Base-by-base conservation (phyloP, 2,888 invertebrate species). In the Eudasyphora cyanicolor region DNA sequence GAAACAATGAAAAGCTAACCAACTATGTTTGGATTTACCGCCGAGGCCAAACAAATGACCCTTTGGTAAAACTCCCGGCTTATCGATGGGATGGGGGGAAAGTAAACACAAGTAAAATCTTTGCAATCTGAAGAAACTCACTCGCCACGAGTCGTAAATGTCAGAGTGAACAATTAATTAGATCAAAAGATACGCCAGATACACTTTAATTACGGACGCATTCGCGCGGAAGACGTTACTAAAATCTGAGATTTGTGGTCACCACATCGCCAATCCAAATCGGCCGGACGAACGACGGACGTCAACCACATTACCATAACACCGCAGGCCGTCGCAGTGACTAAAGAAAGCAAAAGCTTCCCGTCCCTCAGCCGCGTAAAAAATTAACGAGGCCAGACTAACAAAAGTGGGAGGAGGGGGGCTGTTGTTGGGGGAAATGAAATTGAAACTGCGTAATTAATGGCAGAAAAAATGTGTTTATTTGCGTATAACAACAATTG, bases 141-240 rank as follows among this genome's bases (percentile, higher is more conserved):
- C 29, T 60, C 17, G 19, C 7, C 27, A n/a, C 60, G 29, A 60
- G 29, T 64, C 64, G 64, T 67, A 70, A 78, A 49, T 79, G 54
- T 74, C 57, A 57, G 57, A 57, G 60, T 67, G 24, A 79, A 76
- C 54, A 82, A 82, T 75, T 76, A 82, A 79, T 79, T 76, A 70
- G 57, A 75, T 71, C 51, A 75, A n/a, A 32, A 60, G 75, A 64
- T 64, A 51, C 12, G 14, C 21, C 19, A 21, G 29, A 38, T 64
- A 12, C 0, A 14, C 7, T 14, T 29, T 10, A 64, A 14, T 14
- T 27, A 67, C 10, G n/a, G n/a, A 10, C 21, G 21, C 51, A 19
- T 51, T 19, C 27, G 12, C 49, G 17, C 57, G 7, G 3, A n/a
- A n/a, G n/a, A 27, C 14, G n/a, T 8, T 27, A 14, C 12, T 27